Percentiles rank a stretch among this genome's conserved stretches.
phyloP scores from a whole-genome alignment of 1,140 invertebrate species.

The Dendroctonus ponderosae region DNA sequence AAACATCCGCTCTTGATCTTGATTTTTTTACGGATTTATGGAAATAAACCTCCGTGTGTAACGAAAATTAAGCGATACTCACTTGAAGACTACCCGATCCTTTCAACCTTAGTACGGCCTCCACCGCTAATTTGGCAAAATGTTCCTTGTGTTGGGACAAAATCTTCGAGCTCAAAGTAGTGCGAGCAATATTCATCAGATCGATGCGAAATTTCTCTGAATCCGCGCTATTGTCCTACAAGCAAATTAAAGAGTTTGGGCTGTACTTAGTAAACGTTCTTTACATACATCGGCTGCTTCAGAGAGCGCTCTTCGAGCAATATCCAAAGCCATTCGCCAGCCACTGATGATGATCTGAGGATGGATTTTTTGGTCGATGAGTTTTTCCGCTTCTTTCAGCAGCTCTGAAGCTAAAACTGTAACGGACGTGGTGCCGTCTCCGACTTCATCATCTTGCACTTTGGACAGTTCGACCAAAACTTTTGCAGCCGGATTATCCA shows the following conservation, averaged over 20 bases:
- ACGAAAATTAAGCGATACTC: not conserved
- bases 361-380: constrained; percentile 93
- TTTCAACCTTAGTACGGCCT: constrained; percentile 93
- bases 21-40: too few relatives aligned
- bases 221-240: constrained; percentile 77
- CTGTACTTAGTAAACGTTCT: not conserved
- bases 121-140: constrained; percentile 92
- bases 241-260: constrained; percentile 1
- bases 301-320: constrained; percentile 79
- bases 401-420: constrained; percentile 96
- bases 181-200: constrained; percentile 94
- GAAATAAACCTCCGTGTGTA: not conserved
- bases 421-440: constrained; percentile 99
- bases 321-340: constrained; percentile 84
- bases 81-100: constrained; percentile 82
- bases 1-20: too few relatives aligned
- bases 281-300: constrained; percentile 58
- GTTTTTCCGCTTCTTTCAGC: constrained; percentile 90
- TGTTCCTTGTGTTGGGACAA: constrained; percentile 96
- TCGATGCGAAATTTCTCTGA: constrained; percentile 80
- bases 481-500: constrained; percentile 99
- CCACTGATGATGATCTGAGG: constrained; percentile 97
- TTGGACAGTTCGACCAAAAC: constrained; percentile 98
- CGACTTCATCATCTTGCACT: constrained; percentile 99
- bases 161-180: constrained; percentile 98